Conservation (phyloP, 2,888 invertebrate species). For the Drosophila mimica region DNA sequence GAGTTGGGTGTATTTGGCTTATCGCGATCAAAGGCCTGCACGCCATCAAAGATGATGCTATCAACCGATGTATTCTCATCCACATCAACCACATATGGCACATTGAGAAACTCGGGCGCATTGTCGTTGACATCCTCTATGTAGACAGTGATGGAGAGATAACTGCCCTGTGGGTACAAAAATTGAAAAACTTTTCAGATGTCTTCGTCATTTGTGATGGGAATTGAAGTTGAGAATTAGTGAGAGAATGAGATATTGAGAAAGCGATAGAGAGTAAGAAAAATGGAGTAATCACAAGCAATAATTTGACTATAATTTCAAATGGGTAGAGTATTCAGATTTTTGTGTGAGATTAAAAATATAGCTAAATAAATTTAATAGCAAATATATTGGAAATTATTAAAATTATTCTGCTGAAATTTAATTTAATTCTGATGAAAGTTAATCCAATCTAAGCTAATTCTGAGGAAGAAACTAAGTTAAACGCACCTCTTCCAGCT, state of each 20-base stretch:
- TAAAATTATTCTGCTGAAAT: neutral
- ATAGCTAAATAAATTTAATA: neutral
- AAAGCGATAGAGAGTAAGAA: neutral
- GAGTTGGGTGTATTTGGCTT: conserved; percentile 96
- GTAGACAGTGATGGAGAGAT: conserved; percentile 93
- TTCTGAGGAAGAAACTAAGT: neutral
- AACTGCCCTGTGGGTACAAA: conserved; percentile 88
- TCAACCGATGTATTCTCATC: conserved; percentile 92
- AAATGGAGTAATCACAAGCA: neutral
- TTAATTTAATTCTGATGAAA: neutral
- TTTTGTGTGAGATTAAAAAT: neutral
- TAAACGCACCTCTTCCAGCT: conserved; percentile 82
- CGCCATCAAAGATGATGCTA: conserved; percentile 92
- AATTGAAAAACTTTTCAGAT: neutral
- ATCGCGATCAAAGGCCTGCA: conserved; percentile 92
- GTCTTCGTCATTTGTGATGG: neutral
- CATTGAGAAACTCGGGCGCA: conserved; percentile 90
- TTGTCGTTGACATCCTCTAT: conserved; percentile 96
- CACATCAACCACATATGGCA: conserved; percentile 92
- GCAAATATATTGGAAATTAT: neutral
- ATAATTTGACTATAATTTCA: neutral
- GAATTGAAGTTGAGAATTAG: neutral
- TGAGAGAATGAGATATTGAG: neutral
- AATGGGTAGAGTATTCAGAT: fast-evolving
- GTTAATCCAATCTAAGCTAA: neutral